Evolutionary conservation across 2,888 invertebrate genomes (phyloP), one percentile per base, ranked within the genome.

Genomic region (Pandemis cinnamomeana): DNA sequence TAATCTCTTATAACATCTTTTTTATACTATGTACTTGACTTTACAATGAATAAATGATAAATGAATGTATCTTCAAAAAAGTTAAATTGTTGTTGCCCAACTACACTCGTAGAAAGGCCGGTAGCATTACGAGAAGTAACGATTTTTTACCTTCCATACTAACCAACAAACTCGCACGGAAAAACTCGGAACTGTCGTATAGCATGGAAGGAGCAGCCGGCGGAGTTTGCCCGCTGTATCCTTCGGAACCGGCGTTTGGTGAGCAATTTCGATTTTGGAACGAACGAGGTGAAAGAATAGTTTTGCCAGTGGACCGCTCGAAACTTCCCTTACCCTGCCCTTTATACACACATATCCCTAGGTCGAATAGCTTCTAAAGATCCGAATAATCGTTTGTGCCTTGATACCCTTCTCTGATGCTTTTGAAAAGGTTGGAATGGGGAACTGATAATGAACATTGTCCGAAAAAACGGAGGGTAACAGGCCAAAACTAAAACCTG

Each of bases 231-330:
- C 46, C 58, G 58, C 71, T 64, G 44, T 64, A 46, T 41, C 48
- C 51, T 46, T 53, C 42, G 63, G 42, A 53, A 53, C 10, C n/a
- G 63, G 63, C 68, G 60, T 69, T 60, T 67, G 61, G 67, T 73
- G 61, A 78, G 78, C 78, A 77, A 80, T 78, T 78, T 73, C 70
- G 77, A 77, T 78, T 78, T 77, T 75, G 72, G 75, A 76, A 73
- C 71, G 77, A 78, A 75, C 76, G 76, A 76, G 72, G 75, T 75
- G 77, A 78, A 79, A 76, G 76, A 72, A 74, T 76, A 76, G 77
- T 79, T 76, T 78, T 76, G 64, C 70, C 75, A 77, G 78, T 53
- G 70, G 64, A 78, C 76, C 77, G 75, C 77, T 80, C 71, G 71
- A 78, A 69, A 64, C 36, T 60, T 66, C 64, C 66, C 55, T 53